phyloP scores from a whole-genome alignment of 2,888 invertebrate genomes.

The Acleris cristana region DNA sequence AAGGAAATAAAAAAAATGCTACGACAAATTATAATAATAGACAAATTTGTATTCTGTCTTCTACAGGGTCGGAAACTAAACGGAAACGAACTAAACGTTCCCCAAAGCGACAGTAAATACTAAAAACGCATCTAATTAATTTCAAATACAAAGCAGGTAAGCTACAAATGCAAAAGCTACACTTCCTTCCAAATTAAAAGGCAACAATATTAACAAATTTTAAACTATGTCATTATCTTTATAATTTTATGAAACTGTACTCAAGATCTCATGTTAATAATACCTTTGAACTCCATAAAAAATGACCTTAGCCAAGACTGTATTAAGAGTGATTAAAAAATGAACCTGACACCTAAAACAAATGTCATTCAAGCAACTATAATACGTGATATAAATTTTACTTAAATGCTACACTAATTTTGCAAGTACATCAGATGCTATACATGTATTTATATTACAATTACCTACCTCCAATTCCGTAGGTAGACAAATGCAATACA shows the following conservation, averaged over 20 bases:
- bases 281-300: too few species aligned
- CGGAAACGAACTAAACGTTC: constrained; percentile 8
- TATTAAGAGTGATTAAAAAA: not conserved
- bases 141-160: constrained; percentile 48
- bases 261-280: too few species aligned
- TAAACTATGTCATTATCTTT: too few species aligned
- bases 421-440: too few species aligned
- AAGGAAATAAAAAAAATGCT: too few species aligned
- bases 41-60: not conserved
- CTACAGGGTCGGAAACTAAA: not conserved
- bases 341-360: too few species aligned
- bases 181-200: constrained; percentile 63
- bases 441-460: not conserved
- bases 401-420: too few species aligned
- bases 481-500: constrained; percentile 14
- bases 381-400: too few species aligned
- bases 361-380: too few species aligned
- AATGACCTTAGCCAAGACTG: too few species aligned
- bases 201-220: constrained; percentile 37
- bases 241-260: too few species aligned
- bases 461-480: constrained; percentile 31
- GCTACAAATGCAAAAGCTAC: constrained; percentile 49
- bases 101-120: constrained; percentile 31
- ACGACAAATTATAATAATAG: too few species aligned
- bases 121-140: constrained; percentile 41